Percentiles rank a stretch among this genome's conserved stretches.
These are phyloP conservation scores for Avahi laniger DNA, from an alignment of 2,797 vertebrate species.

Conservation along the genomic window DNA sequence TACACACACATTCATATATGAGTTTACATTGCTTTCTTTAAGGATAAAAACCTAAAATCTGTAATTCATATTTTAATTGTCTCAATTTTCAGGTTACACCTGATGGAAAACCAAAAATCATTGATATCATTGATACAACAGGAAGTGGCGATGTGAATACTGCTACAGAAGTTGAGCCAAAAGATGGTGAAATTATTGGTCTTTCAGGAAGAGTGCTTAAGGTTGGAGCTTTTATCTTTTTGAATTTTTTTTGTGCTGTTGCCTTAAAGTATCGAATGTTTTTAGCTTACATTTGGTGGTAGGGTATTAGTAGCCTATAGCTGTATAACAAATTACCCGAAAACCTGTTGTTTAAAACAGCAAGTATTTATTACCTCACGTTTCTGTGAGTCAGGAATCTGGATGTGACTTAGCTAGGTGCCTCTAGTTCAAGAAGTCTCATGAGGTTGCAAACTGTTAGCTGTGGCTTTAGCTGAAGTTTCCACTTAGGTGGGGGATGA, in stretches of 20 bases:
- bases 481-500: background rate
- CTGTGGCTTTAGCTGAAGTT: background rate
- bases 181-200: conserved; percentile 91
- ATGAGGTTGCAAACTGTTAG: background rate
- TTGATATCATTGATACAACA: conserved; percentile 98
- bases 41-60: background rate
- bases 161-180: conserved; percentile 90
- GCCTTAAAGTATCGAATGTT: background rate
- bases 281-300: background rate
- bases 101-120: conserved; percentile 97
- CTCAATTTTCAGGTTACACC: conserved; percentile 90
- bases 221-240: conserved; percentile 81
- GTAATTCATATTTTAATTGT: conserved; percentile 22
- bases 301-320: background rate
- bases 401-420: background rate
- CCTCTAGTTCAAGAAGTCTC: background rate
- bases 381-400: background rate
- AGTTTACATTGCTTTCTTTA: conserved; percentile 13
- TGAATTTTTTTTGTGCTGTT: background rate
- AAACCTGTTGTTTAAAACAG: background rate
- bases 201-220: conserved; percentile 94
- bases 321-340: background rate
- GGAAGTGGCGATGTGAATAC: conserved; percentile 98
- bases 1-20: background rate
- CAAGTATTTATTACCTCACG: background rate